These are phyloP conservation scores for Esperia sulphurella DNA, from an alignment of 2,888 invertebrate species.

Conservation along the genomic window DNA sequence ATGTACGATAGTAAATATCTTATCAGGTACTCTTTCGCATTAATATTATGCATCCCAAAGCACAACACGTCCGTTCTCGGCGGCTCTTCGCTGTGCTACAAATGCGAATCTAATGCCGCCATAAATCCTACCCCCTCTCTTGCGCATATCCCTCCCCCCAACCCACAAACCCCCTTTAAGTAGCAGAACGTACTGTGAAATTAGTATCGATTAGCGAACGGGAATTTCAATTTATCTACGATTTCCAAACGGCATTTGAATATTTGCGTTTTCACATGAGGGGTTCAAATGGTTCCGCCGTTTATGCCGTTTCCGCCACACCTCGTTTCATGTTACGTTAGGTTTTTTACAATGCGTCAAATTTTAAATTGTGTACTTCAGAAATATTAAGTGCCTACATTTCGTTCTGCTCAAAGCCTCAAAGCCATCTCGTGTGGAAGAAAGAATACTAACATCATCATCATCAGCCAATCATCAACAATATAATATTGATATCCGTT, in stretches of 20 bases:
- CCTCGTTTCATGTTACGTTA: too few relatives aligned
- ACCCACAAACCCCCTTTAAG: conserved; percentile 28
- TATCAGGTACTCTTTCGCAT: conserved; percentile 16
- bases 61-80: conserved; percentile 30
- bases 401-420: too few relatives aligned
- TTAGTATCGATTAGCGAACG: conserved; percentile 66
- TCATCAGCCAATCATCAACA: too few relatives aligned
- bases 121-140: conserved; percentile 56
- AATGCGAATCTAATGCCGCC: conserved; percentile 67
- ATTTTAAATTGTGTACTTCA: too few relatives aligned
- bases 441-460: too few relatives aligned
- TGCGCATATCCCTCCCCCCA: conserved; percentile 33
- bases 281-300: background rate
- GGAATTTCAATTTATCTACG: conserved; percentile 46
- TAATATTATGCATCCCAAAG: conserved; percentile 31
- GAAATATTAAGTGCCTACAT: too few relatives aligned
- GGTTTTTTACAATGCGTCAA: too few relatives aligned
- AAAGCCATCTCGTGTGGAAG: too few relatives aligned
- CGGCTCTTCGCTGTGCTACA: conserved; percentile 32
- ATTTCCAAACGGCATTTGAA: conserved; percentile 10
- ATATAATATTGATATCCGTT: too few relatives aligned
- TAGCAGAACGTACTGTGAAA: conserved; percentile 51
- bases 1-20: too few relatives aligned
- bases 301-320: background rate
- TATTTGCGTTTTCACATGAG: background rate